Evolutionary conservation across 2,113 vertebrate species (phyloP).

Genomic region (Astatoreochromis straeleni): DNA sequence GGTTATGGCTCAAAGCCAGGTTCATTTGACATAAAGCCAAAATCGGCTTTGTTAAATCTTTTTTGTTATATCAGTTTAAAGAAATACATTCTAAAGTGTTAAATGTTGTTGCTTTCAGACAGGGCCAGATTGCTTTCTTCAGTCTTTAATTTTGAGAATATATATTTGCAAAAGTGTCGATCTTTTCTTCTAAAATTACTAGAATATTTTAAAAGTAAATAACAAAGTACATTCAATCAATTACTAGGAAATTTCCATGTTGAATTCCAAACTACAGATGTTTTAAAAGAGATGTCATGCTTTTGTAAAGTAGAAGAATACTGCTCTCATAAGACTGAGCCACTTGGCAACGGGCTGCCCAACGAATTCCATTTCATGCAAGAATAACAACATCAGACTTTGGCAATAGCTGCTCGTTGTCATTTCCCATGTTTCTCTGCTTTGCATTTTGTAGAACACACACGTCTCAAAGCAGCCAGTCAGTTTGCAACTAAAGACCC

Average conservation of each 20-base stretch:
- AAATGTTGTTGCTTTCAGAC: neutral
- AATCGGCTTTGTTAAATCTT: neutral
- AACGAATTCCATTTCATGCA: conserved; percentile 37
- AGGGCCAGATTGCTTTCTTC: neutral
- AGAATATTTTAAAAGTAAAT: neutral
- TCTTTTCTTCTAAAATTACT: neutral
- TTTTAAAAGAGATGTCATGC: conserved; percentile 9
- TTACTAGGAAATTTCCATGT: neutral
- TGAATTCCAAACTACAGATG: neutral
- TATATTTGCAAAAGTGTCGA: neutral
- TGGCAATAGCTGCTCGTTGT: conserved; percentile 10
- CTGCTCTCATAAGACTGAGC: conserved; percentile 22
- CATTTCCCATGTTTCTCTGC: conserved; percentile 42
- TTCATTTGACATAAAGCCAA: neutral
- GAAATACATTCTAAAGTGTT: neutral
- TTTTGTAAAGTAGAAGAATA: conserved; percentile 18
- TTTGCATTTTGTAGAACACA: conserved; percentile 42
- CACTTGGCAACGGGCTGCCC: conserved; percentile 34
- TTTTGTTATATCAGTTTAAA: neutral
- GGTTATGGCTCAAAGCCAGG: neutral
- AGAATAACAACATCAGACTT: conserved; percentile 30
- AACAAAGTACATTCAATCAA: neutral
- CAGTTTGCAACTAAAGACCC: neutral
- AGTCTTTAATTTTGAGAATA: neutral
- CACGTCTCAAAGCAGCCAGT: conserved; percentile 3